Evolutionary conservation across 2,888 invertebrate genomes (phyloP).

Genomic region (Tipula confusa): DNA sequence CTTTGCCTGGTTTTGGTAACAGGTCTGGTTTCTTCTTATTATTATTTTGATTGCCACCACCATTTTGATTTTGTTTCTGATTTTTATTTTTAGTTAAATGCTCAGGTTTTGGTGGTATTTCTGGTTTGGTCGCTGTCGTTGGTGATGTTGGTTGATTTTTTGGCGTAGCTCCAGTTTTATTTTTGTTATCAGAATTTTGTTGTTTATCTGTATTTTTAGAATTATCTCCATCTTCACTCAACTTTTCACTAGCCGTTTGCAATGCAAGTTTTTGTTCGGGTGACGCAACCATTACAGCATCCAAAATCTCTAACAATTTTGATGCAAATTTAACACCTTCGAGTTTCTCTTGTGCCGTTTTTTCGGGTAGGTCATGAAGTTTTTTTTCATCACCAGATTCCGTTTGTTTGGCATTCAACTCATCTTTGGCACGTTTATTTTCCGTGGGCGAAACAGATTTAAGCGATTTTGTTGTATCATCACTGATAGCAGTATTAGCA

Average conservation of each 20-base stretch:
- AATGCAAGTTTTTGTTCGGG: constrained; percentile 20
- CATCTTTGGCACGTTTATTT: constrained; percentile 29
- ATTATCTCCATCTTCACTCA: background rate
- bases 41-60: background rate
- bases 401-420: constrained; percentile 26
- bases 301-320: constrained; percentile 33
- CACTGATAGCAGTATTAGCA: constrained; percentile 31
- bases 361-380: constrained; percentile 31
- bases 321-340: constrained; percentile 28
- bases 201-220: constrained; percentile 27
- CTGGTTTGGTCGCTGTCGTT: constrained; percentile 30
- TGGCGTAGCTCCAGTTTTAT: constrained; percentile 26
- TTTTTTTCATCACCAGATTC: constrained; percentile 27
- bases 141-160: constrained; percentile 13
- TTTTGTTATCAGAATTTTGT: constrained; percentile 27
- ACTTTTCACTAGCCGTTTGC: background rate
- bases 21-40: constrained; percentile 26
- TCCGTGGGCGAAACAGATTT: constrained; percentile 20
- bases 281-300: constrained; percentile 31
- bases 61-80: background rate
- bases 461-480: constrained; percentile 29
- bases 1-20: constrained; percentile 28
- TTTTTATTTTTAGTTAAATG: constrained; percentile 30
- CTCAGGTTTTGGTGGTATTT: constrained; percentile 32
- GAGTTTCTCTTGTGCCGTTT: constrained; percentile 32